phyloP scores from a whole-genome alignment of 2,797 vertebrate species.

The Acanthornis magna region DNA sequence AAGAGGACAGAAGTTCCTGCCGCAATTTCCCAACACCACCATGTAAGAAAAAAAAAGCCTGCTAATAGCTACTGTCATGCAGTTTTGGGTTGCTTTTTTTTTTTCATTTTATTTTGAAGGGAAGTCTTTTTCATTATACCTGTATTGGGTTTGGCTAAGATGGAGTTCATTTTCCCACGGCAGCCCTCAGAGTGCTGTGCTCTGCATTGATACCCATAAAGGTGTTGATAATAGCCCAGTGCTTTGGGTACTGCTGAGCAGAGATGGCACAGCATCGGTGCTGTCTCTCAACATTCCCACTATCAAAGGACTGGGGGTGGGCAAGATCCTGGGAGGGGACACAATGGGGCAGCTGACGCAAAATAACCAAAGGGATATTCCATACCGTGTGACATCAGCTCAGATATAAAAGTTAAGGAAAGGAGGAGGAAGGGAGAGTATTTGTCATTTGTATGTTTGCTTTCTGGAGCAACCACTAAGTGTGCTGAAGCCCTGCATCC shows the following conservation, averaged over 20 bases:
- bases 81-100: neutral
- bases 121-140: neutral
- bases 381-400: accelerated
- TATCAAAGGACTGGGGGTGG: no score
- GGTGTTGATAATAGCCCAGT: neutral
- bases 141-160: neutral
- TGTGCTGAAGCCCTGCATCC: neutral
- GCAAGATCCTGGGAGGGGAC: neutral
- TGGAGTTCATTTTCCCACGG: neutral
- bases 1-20: neutral
- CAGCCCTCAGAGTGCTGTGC: neutral
- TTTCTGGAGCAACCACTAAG: accelerated
- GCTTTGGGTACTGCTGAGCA: neutral
- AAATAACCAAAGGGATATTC: neutral
- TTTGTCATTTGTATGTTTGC: neutral
- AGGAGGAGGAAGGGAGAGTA: neutral
- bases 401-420: neutral
- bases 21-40: neutral
- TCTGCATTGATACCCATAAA: neutral
- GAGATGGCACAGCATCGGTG: accelerated
- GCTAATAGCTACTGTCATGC: neutral
- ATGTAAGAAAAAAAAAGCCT: neutral
- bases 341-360: neutral
- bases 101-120: neutral
- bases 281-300: neutral